Evolutionary conservation across 2,797 vertebrate species (phyloP), one percentile per base, ranked within the genome.

Genomic region (Australoheros facetus): DNA sequence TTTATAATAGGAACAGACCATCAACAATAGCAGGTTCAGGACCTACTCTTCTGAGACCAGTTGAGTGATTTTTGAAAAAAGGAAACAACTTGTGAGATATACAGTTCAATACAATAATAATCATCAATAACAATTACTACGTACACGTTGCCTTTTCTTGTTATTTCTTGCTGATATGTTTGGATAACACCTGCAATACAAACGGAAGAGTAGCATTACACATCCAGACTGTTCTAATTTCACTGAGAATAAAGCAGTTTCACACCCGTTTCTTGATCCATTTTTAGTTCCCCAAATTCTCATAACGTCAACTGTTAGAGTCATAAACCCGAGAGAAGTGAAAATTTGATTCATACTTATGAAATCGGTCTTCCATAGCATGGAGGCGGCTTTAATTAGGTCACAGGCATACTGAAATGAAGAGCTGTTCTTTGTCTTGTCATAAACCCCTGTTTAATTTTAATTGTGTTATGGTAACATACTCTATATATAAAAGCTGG

Each of bases 301-400:
- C 39, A 66, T 66, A 66, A 66, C 1, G 9, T 48, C 21, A 45
- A 45, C 60, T 28, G 5, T 8, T 51, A 64, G 21, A 64, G 60
- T 45, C 5, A 21, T 39, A 45, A 66, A 45, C 2, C 2, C 0
- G 8, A 66, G 14, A 48, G 60, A 66, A 28, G 17, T 3, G 39
- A 66, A 4, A 66, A 66, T 66, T 45, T 7, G 60, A 66, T 66
- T 66, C 60, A 66, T 66, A 66, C 60, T 66, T 66, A 1, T 64
- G 60, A 45, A 17, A 45, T 45, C 60, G 19, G 23, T 66, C 60
- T 66, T 66, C 60, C 39, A 66, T 3, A 28, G 14, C 23, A 48
- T 16, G 23, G 39, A 66, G 60, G 60, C 23, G 39, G 39, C 23
- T 28, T 21, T 66, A 66, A 66, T 39, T 12, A 23, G 60, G 39